Evolutionary conservation across 2,888 invertebrate genomes (phyloP), one percentile per base, ranked within the genome.

Genomic region (Lymantria monacha): DNA sequence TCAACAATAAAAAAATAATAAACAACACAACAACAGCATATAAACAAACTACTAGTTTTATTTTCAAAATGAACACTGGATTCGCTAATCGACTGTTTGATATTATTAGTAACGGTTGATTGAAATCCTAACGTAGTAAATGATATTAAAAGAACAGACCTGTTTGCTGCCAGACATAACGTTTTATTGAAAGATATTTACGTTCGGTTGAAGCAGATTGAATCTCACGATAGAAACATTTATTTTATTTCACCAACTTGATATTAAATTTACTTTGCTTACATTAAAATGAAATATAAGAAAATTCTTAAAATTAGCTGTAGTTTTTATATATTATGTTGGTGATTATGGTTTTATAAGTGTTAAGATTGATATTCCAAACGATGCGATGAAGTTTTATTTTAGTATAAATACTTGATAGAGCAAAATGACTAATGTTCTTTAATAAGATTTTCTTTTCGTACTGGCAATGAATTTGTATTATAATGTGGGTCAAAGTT

Each of bases 51-150:
- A 22, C 10, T 22, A 42, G 43, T 49, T 55, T 50, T 61, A 66
- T 63, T 62, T 61, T 49, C 42, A 53, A 13, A 33, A 30, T 10
- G 46, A 61, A 52, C 48, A 52, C 44, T 15, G 37, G 47, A 45
- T 44, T 46, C 45, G 47, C 15, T 37, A 44, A 49, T 45, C 14
- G 46, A 44, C 15, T 54, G 50, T 56, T 59, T 66, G 63, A 62
- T 58, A 49, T 53, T 53, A 53, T 63, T 58, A 46, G 44, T 51
- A 40, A 42, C 46, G 30, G 42, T 51, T 66, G 62, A 63, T 63
- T 55, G 62, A 63, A 46, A 53, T 45, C 44, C 50, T 46, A 37
- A 46, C 44, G 33, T 44, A 45, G 44, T 50, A 41, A 54, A 53
- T 55, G 52, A 55, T 55, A 53, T 53, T 55, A 36, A 48, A 46